Percentiles rank a stretch among this genome's conserved stretches.
Evolutionary conservation across 2,113 vertebrate genomes (phyloP).

Genomic region (Hucho hucho): DNA sequence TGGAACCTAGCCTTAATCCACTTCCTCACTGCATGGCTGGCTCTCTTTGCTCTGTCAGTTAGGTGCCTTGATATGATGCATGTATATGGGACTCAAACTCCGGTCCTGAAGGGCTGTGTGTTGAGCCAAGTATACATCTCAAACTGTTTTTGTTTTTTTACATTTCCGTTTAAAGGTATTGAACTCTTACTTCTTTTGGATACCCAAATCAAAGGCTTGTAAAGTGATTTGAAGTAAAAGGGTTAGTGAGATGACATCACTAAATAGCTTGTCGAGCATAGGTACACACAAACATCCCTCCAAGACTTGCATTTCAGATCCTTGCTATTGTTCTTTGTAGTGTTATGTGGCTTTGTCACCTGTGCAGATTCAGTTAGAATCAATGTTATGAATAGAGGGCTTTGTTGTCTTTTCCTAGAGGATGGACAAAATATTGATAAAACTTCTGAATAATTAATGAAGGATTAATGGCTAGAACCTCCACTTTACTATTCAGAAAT

Average conservation of each 20-base stretch:
- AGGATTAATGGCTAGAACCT: background rate
- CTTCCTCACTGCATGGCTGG: slow-evolving; percentile 3
- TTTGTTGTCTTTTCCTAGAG: background rate
- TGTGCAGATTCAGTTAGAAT: background rate
- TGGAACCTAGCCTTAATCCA: slow-evolving; percentile 1
- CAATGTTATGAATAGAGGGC: background rate
- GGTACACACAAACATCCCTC: background rate
- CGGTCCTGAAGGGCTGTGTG: background rate
- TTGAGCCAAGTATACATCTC: background rate
- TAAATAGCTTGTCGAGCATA: background rate
- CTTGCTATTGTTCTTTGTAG: background rate
- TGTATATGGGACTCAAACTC: background rate
- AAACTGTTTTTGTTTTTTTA: background rate
- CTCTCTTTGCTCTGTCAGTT: slow-evolving; percentile 1
- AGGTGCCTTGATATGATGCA: slow-evolving; percentile 3
- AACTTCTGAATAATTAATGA: background rate
- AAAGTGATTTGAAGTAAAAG: background rate
- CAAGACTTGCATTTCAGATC: background rate
- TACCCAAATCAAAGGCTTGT: too few relatives aligned
- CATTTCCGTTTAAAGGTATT: background rate
- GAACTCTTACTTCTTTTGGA: too few relatives aligned
- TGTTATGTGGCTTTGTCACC: background rate
- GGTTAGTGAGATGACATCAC: background rate
- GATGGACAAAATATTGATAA: background rate
- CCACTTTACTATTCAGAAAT: too few relatives aligned